Percentiles rank a stretch among this genome's conserved stretches.
These are phyloP conservation scores for Aphidoletes aphidimyza DNA, from an alignment of 2,888 invertebrate genomes.

Conservation along the genomic window DNA sequence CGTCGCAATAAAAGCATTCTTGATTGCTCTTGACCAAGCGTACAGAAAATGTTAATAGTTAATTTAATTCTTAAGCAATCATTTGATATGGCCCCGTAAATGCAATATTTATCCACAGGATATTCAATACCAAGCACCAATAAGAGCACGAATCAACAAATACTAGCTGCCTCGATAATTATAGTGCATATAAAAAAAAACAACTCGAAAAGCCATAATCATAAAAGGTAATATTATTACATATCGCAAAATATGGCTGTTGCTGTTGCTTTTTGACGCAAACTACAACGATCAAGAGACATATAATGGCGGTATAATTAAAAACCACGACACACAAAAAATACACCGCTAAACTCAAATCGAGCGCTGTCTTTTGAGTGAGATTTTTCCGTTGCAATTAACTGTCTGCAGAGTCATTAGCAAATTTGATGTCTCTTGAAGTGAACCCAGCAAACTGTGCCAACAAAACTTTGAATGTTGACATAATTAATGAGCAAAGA, in stretches of 20 bases:
- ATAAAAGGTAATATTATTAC: constrained; percentile 45
- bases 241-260: constrained; percentile 15
- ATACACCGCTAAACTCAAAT: not conserved
- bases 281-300: not conserved
- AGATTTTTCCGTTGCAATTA: constrained; percentile 40
- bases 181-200: not conserved
- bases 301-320: not conserved
- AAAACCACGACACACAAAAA: not conserved
- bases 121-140: not conserved
- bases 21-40: not conserved
- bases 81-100: constrained; percentile 26
- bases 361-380: not conserved
- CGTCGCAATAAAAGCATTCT: constrained; percentile 3
- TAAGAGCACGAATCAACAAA: not conserved
- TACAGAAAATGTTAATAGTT: not conserved
- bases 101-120: not conserved
- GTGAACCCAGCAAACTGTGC: not conserved
- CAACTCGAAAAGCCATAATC: constrained; percentile 34
- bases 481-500: constrained; percentile 50
- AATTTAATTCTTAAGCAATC: constrained; percentile 40
- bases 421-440: constrained; percentile 45
- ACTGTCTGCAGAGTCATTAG: constrained; percentile 50
- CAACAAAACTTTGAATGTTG: constrained; percentile 39
- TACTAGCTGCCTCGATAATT: not conserved
- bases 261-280: constrained; percentile 20